Evolutionary conservation across 2,797 vertebrate genomes (phyloP).

Genomic region (Anas capensis): DNA sequence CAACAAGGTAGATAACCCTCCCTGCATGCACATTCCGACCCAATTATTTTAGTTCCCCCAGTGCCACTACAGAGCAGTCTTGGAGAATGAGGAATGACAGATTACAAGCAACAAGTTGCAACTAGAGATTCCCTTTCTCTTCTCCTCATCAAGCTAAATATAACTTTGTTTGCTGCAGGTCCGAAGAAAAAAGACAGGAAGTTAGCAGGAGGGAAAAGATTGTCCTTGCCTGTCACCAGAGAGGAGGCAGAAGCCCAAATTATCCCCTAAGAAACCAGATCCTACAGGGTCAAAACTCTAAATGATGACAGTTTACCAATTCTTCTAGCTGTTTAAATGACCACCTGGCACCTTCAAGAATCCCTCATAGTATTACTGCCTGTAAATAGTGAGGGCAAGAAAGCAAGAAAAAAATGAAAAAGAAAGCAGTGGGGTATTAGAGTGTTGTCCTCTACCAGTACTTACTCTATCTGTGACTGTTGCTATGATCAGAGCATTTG

Average conservation of each 20-base stretch:
- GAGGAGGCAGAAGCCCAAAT: not conserved
- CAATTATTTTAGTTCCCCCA: not conserved
- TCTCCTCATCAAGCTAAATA: not conserved
- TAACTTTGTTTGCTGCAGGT: not conserved
- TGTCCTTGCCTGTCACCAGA: not conserved
- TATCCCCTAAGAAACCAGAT: not conserved
- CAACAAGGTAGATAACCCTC: not conserved
- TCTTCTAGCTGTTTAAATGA: not conserved
- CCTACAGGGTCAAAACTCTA: not conserved
- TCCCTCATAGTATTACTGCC: not conserved
- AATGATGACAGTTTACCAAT: not conserved
- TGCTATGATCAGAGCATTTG: constrained; percentile 92
- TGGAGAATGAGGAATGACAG: not conserved
- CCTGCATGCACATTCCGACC: not conserved
- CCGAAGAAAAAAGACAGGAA: not conserved
- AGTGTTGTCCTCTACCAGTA: not conserved
- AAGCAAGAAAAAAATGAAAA: not conserved
- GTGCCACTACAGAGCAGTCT: not conserved
- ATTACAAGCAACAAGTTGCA: not conserved
- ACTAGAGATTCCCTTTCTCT: not conserved
- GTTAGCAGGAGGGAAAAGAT: not conserved
- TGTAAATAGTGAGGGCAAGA: not conserved
- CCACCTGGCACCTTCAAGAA: not conserved
- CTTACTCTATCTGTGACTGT: constrained; percentile 90
- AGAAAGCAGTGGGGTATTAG: not conserved